A percentile compares a stretch with the other conserved stretches of the same genome.
These are phyloP conservation scores for Eublepharis macularius DNA, from an alignment of 2,113 vertebrate species.

Conservation along the genomic window DNA sequence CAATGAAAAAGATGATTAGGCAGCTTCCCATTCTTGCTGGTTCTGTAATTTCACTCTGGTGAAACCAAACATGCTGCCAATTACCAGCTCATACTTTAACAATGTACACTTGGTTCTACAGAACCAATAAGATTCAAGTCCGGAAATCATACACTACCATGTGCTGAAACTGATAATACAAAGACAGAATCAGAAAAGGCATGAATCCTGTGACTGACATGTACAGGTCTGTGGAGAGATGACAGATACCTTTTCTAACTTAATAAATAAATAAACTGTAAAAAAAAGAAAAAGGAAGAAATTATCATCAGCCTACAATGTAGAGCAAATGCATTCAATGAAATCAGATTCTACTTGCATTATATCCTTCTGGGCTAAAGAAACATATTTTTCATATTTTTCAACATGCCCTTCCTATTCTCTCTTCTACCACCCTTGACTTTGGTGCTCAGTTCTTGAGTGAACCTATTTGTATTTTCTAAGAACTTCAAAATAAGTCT, in stretches of 20 bases:
- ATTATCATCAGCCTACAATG: conserved; percentile 14
- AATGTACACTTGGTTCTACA: neutral
- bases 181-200: neutral
- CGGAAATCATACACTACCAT: neutral
- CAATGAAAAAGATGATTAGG: neutral
- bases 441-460: neutral
- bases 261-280: neutral
- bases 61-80: neutral
- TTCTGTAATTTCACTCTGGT: neutral
- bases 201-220: neutral
- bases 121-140: neutral
- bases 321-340: neutral
- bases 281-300: conserved; percentile 24
- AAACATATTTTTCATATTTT: neutral
- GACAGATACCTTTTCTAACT: no score
- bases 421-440: conserved; percentile 7
- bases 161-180: neutral
- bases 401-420: neutral
- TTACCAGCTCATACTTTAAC: neutral
- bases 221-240: neutral
- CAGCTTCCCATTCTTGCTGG: neutral
- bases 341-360: conserved; percentile 3
- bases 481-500: no score
- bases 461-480: conserved; percentile 43
- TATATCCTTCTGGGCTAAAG: neutral